Evolutionary conservation across 2,797 vertebrate genomes (phyloP).

Genomic region (Emydoidea blandingii): DNA sequence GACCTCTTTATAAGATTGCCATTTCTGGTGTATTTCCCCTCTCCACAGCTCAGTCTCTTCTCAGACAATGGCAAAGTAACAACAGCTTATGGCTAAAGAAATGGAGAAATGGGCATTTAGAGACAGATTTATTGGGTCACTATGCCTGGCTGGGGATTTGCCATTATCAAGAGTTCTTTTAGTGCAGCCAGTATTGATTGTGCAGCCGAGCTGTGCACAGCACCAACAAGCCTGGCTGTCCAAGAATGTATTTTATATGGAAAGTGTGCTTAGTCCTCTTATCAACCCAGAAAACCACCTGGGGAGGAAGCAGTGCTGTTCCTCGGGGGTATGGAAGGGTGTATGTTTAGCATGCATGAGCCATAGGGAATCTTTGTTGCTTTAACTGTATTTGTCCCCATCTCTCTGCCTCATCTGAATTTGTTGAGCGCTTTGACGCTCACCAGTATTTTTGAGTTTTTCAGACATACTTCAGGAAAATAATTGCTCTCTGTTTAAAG

Average conservation of each 20-base stretch:
- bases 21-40: neutral
- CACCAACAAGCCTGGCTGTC: neutral
- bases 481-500: constrained; percentile 39
- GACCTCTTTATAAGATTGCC: neutral
- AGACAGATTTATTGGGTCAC: neutral
- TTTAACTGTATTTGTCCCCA: neutral
- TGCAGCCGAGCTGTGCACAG: neutral
- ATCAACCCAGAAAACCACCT: neutral
- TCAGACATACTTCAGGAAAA: constrained; percentile 18
- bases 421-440: neutral
- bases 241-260: neutral
- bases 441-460: neutral
- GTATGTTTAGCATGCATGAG: neutral
- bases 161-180: constrained; percentile 15
- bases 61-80: neutral
- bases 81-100: neutral
- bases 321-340: neutral
- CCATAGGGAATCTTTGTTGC: neutral
- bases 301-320: neutral
- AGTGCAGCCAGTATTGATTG: neutral
- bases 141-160: neutral
- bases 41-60: neutral
- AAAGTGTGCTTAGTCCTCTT: neutral
- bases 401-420: neutral
- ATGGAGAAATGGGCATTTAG: neutral